Evolutionary conservation across 23 tunicate species (phyloP).

Genomic region (Diplosoma virens): DNA sequence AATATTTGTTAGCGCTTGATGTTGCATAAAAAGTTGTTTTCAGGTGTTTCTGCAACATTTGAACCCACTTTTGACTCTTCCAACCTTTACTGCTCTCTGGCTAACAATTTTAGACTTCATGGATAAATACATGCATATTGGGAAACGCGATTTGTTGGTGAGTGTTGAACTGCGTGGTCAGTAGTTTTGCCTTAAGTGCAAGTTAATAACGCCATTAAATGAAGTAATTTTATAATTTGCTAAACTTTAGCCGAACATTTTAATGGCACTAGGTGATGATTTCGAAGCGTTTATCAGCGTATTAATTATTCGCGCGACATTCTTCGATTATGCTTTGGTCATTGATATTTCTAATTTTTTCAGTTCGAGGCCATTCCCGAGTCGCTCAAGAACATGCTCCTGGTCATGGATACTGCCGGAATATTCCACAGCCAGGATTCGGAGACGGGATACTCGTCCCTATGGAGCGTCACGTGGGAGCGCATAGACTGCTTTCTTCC

Average conservation of each 20-base stretch:
- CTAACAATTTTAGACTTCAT: conserved; percentile 98
- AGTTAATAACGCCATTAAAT: too few relatives aligned
- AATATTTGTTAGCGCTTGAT: too few relatives aligned
- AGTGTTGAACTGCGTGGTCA: too few relatives aligned
- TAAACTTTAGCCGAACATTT: too few relatives aligned
- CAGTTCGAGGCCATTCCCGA: conserved; percentile 99
- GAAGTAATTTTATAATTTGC: too few relatives aligned
- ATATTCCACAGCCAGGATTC: conserved; percentile 88
- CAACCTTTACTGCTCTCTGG: conserved; percentile 99
- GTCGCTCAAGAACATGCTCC: conserved; percentile 95
- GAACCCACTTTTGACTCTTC: conserved; percentile 82
- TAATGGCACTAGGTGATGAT: too few relatives aligned
- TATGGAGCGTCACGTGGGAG: conserved; percentile 99
- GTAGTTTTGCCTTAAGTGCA: too few relatives aligned
- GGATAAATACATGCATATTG: conserved; percentile 99
- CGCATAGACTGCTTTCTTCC: conserved; percentile 96
- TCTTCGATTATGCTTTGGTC: too few relatives aligned
- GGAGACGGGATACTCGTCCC: conserved; percentile 68
- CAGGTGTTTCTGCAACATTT: conserved; percentile 98
- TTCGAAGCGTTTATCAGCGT: too few relatives aligned
- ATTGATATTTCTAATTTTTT: conserved; percentile 3
- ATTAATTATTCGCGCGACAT: too few relatives aligned
- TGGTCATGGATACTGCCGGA: conserved; percentile 99
- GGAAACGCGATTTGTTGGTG: conserved; percentile 94
- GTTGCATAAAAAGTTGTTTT: too few relatives aligned